Evolutionary conservation across 2,113 vertebrate genomes (phyloP).

Genomic region (Lanius ludovicianus): DNA sequence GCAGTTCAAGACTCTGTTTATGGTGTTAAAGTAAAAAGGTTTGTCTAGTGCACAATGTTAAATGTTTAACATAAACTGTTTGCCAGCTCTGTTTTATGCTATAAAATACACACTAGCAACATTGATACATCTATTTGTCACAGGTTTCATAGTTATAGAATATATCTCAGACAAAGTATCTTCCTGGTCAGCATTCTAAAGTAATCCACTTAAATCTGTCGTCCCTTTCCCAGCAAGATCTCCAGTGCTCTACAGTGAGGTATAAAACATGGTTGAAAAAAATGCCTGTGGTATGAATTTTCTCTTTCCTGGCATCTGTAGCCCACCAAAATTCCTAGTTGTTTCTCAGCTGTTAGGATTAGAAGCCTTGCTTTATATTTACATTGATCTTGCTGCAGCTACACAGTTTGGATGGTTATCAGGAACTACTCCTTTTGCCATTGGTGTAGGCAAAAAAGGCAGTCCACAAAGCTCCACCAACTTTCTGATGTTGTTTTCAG

Average conservation of each 20-base stretch:
- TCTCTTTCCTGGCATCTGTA: background rate
- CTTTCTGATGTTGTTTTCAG: conserved; percentile 81
- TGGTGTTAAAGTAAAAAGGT: background rate
- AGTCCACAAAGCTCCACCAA: conserved; percentile 84
- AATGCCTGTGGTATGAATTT: background rate
- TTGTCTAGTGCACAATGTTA: background rate
- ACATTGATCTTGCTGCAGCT: conserved; percentile 92
- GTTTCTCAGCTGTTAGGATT: background rate
- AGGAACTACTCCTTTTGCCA: conserved; percentile 94
- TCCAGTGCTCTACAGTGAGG: background rate
- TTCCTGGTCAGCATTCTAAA: background rate
- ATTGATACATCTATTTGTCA: background rate
- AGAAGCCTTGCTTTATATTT: conserved; percentile 17
- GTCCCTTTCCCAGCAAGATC: background rate
- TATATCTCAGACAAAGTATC: background rate
- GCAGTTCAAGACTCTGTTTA: background rate
- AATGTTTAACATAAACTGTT: background rate
- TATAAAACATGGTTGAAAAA: background rate
- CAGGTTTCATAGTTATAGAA: background rate
- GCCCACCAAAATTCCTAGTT: background rate
- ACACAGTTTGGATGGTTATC: conserved; percentile 92
- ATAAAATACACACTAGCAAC: background rate
- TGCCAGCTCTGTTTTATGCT: background rate
- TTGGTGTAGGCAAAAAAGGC: conserved; percentile 94
- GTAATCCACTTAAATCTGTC: background rate